Conservation (phyloP, 2,113 vertebrate species). For the Regulus satrapa region DNA sequence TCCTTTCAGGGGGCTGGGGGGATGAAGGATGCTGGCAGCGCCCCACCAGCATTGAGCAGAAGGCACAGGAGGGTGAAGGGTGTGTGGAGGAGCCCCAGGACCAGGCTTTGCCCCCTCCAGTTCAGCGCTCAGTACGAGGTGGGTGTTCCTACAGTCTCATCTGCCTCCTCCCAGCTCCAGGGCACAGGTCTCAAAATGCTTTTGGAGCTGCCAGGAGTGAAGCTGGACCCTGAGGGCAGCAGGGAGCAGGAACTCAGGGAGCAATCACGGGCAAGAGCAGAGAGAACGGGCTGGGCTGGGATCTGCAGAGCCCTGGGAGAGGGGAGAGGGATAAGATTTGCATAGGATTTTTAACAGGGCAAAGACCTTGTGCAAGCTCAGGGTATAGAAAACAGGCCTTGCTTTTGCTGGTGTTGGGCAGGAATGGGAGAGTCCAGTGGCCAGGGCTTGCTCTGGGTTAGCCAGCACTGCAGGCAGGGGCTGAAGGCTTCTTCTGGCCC, state of each 20-base stretch:
- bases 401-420: not conserved
- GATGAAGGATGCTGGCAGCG: not conserved
- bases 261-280: not conserved
- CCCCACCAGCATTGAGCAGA: not conserved
- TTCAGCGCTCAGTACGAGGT: not conserved
- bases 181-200: not conserved
- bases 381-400: not conserved
- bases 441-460: not conserved
- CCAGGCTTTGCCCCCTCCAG: not conserved
- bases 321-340: not conserved
- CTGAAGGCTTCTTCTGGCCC: not conserved
- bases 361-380: slow-evolving; percentile 34
- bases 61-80: slow-evolving; percentile 35
- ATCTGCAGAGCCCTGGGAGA: not conserved
- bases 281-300: not conserved
- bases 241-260: not conserved
- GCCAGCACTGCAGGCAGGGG: not conserved
- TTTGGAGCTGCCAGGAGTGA: not conserved
- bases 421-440: not conserved
- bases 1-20: not conserved
- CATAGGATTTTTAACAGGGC: slow-evolving; percentile 42
- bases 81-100: not conserved
- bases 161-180: not conserved
- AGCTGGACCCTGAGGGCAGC: not conserved
- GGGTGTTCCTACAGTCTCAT: not conserved